A percentile compares a stretch with the other conserved stretches of the same genome.
Evolutionary conservation across 1,140 invertebrate species (phyloP).

Genomic region (Schlechtendalia chinensis): DNA sequence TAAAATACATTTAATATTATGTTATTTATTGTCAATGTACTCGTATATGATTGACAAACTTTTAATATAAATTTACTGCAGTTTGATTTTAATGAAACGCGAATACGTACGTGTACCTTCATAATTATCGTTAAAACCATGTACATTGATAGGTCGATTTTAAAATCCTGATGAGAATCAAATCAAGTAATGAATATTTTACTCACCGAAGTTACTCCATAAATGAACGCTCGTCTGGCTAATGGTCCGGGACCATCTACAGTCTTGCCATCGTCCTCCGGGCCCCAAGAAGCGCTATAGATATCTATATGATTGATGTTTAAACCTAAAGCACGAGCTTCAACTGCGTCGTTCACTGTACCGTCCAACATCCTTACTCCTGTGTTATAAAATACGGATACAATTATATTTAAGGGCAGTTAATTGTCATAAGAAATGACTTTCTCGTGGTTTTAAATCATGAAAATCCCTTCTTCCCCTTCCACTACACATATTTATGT

Average conservation of each 20-base stretch:
- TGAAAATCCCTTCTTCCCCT: too few relatives aligned
- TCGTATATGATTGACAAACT: too few relatives aligned
- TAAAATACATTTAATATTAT: too few relatives aligned
- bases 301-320: slow-evolving; percentile 94
- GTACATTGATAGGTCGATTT: too few relatives aligned
- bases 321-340: slow-evolving; percentile 85
- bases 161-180: background rate
- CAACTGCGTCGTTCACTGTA: slow-evolving; percentile 91
- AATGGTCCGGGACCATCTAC: slow-evolving; percentile 96
- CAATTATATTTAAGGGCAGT: too few relatives aligned
- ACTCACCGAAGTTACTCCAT: slow-evolving; percentile 84
- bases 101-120: too few relatives aligned
- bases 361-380: slow-evolving; percentile 94
- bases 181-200: background rate
- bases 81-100: too few relatives aligned
- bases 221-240: slow-evolving; percentile 92
- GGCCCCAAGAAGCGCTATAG: slow-evolving; percentile 95
- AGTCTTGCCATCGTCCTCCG: slow-evolving; percentile 95
- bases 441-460: background rate
- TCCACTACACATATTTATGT: too few relatives aligned
- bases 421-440: background rate
- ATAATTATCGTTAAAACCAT: too few relatives aligned
- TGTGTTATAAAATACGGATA: slow-evolving; percentile 53
- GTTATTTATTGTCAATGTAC: too few relatives aligned
- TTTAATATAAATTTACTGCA: too few relatives aligned